Evolutionary conservation across 2,113 vertebrate genomes (phyloP).

Genomic region (Pelmatolapia mariae): DNA sequence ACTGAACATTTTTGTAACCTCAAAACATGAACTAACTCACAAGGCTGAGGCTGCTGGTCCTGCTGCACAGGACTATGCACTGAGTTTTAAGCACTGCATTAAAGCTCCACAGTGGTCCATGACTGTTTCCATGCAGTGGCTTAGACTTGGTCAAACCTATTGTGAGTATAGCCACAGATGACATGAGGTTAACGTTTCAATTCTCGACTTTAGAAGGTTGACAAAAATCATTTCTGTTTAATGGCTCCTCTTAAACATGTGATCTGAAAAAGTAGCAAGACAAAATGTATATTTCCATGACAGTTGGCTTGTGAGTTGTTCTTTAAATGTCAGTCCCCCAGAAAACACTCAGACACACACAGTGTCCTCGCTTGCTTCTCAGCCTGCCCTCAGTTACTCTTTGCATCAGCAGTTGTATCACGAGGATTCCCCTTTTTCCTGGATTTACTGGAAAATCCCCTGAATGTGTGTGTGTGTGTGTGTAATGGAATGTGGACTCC

Average conservation of each 20-base stretch:
- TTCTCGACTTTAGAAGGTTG: neutral
- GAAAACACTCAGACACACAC: neutral
- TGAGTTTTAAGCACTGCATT: neutral
- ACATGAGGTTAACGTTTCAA: neutral
- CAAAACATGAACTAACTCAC: neutral
- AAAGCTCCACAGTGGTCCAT: neutral
- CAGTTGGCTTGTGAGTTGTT: neutral
- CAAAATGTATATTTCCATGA: neutral
- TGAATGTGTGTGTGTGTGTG: neutral
- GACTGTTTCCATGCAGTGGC: neutral
- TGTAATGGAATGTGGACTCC: neutral
- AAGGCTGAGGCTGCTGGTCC: neutral
- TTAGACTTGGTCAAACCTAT: neutral
- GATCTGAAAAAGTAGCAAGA: neutral
- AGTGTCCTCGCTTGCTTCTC: neutral
- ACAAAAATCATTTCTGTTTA: neutral
- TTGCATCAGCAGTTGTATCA: neutral
- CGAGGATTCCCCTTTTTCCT: constrained; percentile 31
- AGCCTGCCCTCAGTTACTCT: neutral
- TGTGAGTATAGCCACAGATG: neutral
- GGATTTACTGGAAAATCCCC: constrained; percentile 40
- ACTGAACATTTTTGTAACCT: neutral
- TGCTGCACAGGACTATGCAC: neutral
- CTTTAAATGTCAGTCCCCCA: neutral
- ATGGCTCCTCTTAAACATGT: neutral